Evolutionary conservation across 2,113 vertebrate genomes (phyloP).

Genomic region (Otocyon megalotis): DNA sequence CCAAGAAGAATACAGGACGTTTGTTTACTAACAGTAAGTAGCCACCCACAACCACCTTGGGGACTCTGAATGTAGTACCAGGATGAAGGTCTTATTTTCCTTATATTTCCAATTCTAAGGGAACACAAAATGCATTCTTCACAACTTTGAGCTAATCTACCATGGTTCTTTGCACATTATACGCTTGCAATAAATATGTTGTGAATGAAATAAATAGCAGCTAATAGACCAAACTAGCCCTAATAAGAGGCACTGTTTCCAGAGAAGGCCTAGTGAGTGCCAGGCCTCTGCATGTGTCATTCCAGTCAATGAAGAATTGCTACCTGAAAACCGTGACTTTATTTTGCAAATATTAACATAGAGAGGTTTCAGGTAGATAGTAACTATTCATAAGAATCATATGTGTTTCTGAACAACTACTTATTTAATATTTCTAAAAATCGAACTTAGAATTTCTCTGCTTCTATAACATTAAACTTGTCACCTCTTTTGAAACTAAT

Average conservation of each 20-base stretch:
- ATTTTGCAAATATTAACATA: not conserved
- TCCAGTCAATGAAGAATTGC: not conserved
- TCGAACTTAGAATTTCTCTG: not conserved
- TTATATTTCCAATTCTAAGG: not conserved
- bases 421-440: not conserved
- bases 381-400: not conserved
- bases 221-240: not conserved
- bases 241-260: not conserved
- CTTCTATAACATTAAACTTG: not conserved
- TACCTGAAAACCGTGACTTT: not conserved
- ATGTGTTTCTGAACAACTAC: conserved; percentile 4
- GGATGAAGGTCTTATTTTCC: not conserved
- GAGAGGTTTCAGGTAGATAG: not conserved
- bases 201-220: conserved; percentile 3
- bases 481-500: conserved; percentile 40
- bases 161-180: not conserved
- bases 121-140: not conserved
- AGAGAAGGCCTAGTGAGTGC: not conserved
- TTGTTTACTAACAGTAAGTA: not conserved
- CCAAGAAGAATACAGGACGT: not conserved
- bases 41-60: too few species aligned
- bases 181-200: not conserved
- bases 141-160: not conserved
- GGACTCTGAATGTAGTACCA: not conserved
- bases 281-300: not conserved